Evolutionary conservation across 2,888 invertebrate species (phyloP), one percentile per base, ranked within the genome.

Genomic region (Ennomos fuscantarius): DNA sequence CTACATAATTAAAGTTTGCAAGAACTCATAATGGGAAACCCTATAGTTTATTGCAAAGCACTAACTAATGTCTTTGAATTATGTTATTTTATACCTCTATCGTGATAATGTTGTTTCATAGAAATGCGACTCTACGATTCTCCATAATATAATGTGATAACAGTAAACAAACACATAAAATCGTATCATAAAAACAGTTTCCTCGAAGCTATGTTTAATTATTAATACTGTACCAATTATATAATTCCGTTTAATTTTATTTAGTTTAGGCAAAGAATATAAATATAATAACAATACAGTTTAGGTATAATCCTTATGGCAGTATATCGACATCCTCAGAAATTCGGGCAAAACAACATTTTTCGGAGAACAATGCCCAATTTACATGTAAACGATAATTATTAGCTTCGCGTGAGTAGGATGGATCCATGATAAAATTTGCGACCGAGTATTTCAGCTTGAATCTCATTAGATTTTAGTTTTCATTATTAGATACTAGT

Each of bases 381-480:
- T 76, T 74, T 67, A 64, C 70, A 73, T 72, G 59, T 32, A 45
- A 47, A 48, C 56, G 62, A 60, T 74, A 66, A 76, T 74, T n/a
- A n/a, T n/a, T 69, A 65, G 57, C 66, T 69, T 70, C 63, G 66
- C 58, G 60, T 59, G 58, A 62, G 59, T 55, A 55, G 48, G 24
- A 13, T 36, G 58, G 55, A 56, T 49, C 11, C 32, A 41, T 32
- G 24, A 44, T 48, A 12, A 31, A 15, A 49, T 34, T 32, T 8
- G 0, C 36, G 24, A 3, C 2, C 1, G 6, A 24, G 0, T 5
- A 24, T 24, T 24, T 24, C 2, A 24, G 2, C 24, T 24, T 2
- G 24, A 24, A 24, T 24, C 24, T 24, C 24, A 24, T 24, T 24
- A 6, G 3, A 24, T 24, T 24, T 24, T 6, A 24, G 24, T 24